Evolutionary conservation across 2,797 vertebrate genomes (phyloP), one percentile per base, ranked within the genome.

Genomic region (Rhynchonycteris naso): DNA sequence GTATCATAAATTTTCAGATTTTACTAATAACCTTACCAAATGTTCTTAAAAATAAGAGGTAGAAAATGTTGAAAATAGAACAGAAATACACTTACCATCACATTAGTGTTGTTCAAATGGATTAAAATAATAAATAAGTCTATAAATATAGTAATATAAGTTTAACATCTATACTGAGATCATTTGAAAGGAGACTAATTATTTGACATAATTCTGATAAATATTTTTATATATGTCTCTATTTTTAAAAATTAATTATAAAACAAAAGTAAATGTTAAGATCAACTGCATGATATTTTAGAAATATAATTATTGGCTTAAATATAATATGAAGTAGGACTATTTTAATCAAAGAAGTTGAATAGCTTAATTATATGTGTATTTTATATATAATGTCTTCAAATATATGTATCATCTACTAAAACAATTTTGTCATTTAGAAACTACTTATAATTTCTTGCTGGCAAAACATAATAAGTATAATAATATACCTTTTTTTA

Each of bases 21-120:
- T 15, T 75, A 15, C 30, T 7, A 86, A 76, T 38, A 83, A 87
- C 1, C 0, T 28, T 38, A 11, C 68, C 10, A 66, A 79, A 14
- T 21, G 54, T 92, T 90, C 52, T 88, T 61, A 75, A 74, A 76
- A 76, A 56, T 68, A 38, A 65, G 7, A 76, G 19, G 30, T 76
- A 78, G 43, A 88, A 68, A 10, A 95, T 86, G 15, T 83, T 79
- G 4, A 63, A 88, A 88, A 76, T 56, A 78, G 85, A 78, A 85
- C 5, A 22, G 0, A 1, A 56, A 11, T 81, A 22, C 28, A 68
- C 82, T 63, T 92, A 71, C 43, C 19, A 3, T 91, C 11, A 81
- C 21, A 85, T 88, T 4, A n/a, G 13, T 63, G 30, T 43, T 63
- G 5, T 54, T 88, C 7, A 95, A 75, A 30, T 96, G 11, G 13